A percentile compares a stretch with the other conserved stretches of the same genome.
phyloP scores from a whole-genome alignment of 2,113 vertebrate genomes.

The Jacana jacana region DNA sequence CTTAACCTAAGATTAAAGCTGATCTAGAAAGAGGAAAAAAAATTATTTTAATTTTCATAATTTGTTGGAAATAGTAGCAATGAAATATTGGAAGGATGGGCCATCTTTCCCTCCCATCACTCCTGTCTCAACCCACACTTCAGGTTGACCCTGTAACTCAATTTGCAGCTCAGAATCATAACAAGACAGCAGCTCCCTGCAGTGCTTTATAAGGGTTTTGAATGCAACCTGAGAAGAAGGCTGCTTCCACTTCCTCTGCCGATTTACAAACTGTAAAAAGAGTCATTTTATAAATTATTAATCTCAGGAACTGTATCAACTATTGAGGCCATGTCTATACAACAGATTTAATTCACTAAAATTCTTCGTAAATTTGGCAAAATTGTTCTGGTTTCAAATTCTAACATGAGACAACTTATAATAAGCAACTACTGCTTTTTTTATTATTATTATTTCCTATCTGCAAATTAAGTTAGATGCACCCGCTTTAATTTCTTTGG shows the following conservation, averaged over 20 bases:
- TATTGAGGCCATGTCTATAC: neutral
- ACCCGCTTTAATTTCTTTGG: neutral
- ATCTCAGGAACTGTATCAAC: neutral
- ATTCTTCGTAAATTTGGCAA: neutral
- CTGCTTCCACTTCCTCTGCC: neutral
- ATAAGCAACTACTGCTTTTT: neutral
- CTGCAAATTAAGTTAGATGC: neutral
- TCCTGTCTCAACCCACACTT: neutral
- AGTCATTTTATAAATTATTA: neutral
- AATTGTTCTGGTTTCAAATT: neutral
- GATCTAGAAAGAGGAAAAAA: neutral
- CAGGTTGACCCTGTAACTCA: accelerated
- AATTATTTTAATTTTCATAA: neutral
- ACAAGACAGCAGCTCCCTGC: neutral
- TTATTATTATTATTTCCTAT: neutral
- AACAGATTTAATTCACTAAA: neutral
- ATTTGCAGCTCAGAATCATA: neutral
- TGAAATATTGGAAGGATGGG: neutral
- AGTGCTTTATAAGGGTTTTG: neutral
- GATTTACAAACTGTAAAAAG: neutral
- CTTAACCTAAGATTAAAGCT: neutral
- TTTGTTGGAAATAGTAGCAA: neutral
- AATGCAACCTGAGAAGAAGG: neutral
- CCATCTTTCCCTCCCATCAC: neutral
- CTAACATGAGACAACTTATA: neutral